Percentiles rank a stretch among this genome's conserved stretches.
Evolutionary conservation across 2,113 vertebrate species (phyloP).

Genomic region (Salvator merianae): DNA sequence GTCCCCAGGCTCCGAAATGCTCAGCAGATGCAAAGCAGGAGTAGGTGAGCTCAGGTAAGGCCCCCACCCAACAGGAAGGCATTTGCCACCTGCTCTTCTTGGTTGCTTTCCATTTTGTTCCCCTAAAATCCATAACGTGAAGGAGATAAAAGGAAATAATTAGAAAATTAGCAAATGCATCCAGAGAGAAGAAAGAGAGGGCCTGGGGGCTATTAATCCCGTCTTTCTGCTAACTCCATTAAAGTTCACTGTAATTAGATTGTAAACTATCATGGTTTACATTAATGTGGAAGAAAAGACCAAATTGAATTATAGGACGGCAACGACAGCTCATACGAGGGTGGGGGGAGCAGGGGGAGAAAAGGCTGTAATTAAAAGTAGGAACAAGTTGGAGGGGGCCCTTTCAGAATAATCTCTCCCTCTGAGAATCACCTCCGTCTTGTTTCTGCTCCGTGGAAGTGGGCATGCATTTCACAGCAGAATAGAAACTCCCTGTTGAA

Average conservation of each 20-base stretch:
- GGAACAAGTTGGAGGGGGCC: slow-evolving; percentile 36
- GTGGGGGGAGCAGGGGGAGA: not conserved
- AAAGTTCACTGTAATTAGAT: slow-evolving; percentile 49
- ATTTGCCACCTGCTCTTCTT: not conserved
- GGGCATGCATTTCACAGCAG: not conserved
- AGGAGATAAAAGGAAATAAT: slow-evolving; percentile 40
- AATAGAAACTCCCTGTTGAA: too few relatives aligned
- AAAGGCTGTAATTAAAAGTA: slow-evolving; percentile 46
- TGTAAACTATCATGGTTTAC: slow-evolving; percentile 32
- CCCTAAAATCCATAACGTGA: slow-evolving; percentile 5
- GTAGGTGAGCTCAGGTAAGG: too few relatives aligned
- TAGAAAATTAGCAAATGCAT: slow-evolving; percentile 37
- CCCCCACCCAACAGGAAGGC: not conserved
- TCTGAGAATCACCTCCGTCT: not conserved
- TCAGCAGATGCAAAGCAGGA: too few relatives aligned
- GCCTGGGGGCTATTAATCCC: slow-evolving; percentile 34
- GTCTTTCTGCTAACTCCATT: slow-evolving; percentile 21
- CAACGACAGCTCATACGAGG: slow-evolving; percentile 3
- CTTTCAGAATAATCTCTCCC: slow-evolving; percentile 15
- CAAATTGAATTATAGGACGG: slow-evolving; percentile 22
- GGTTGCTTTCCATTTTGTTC: slow-evolving; percentile 10
- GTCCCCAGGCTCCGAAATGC: too few relatives aligned
- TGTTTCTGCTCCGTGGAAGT: not conserved
- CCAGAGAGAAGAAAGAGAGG: slow-evolving; percentile 37
- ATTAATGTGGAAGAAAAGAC: not conserved